Base-by-base conservation (phyloP, 2,888 invertebrate species). In the Coenonympha arcania region DNA sequence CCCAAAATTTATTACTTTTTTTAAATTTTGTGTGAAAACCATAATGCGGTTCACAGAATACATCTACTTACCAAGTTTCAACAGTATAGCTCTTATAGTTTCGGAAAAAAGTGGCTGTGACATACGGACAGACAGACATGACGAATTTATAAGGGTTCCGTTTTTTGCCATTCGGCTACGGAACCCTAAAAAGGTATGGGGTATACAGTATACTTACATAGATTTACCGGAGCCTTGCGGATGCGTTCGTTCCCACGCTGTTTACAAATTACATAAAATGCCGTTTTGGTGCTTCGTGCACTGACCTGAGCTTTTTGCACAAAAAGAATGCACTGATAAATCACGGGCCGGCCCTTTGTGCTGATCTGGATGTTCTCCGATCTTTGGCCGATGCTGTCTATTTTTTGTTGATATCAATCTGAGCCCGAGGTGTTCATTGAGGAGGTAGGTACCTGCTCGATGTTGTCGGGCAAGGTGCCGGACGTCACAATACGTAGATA, bases 201-300 rank as follows among this genome's bases (percentile, higher is more conserved):
- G n/a, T n/a, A n/a, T n/a, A n/a, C n/a, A n/a, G n/a, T n/a, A n/a
- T n/a, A n/a, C n/a, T n/a, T n/a, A n/a, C n/a, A n/a, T n/a, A n/a
- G 4, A 18, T 6, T 6, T 24, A 6, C 39, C 13, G 5, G 4
- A 40, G 33, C 26, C 26, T 36, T 37, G 36, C 30, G 30, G 37
- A 20, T 42, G 13, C n/a, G 36, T 15, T 31, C 67, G 76, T 84
- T 85, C 85, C 84, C 85, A 85, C 85, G 84, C 66, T 76, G 31
- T 16, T 70, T 65, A 58, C 71, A 79, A 81, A 83, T 84, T 83
- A 83, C 80, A 78, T 71, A 72, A 76, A 79, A 80, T 82, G 82
- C 80, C 79, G 79, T 85, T 85, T 83, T 79, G 82, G 80, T 78
- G 79, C 81, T 82, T 83, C 83, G 75, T n/a, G n/a, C n/a, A n/a